Evolutionary conservation across 2,888 invertebrate species (phyloP).

Genomic region (Eucriotettix oculatus): DNA sequence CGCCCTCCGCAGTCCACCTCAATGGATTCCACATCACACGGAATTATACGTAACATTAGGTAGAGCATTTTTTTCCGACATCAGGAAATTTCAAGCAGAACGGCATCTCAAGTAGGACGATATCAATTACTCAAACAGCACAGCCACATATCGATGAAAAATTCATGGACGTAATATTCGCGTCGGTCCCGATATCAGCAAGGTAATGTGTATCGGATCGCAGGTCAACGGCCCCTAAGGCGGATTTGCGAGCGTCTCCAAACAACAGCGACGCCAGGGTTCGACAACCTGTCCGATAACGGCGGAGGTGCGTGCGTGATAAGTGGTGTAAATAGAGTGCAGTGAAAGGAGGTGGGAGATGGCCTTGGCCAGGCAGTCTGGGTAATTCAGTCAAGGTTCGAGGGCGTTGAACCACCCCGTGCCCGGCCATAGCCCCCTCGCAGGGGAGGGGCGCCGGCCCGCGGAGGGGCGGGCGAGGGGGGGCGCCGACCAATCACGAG

Average conservation of each 20-base stretch:
- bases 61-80: too few relatives aligned
- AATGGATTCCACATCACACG: too few relatives aligned
- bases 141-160: too few relatives aligned
- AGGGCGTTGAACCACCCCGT: constrained; percentile 54
- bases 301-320: background rate
- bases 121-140: too few relatives aligned
- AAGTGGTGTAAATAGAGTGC: background rate
- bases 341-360: constrained; percentile 5
- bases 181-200: too few relatives aligned
- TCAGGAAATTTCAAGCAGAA: too few relatives aligned
- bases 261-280: background rate
- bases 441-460: background rate
- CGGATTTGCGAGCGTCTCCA: background rate
- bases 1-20: too few relatives aligned
- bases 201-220: background rate
- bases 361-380: constrained; percentile 27
- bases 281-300: background rate
- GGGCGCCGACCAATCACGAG: constrained; percentile 3
- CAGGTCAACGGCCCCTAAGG: background rate
- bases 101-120: too few relatives aligned
- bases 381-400: constrained; percentile 77
- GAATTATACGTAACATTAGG: too few relatives aligned
- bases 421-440: constrained; percentile 7
- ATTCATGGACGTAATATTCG: too few relatives aligned
- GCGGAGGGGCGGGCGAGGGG: background rate